These are phyloP conservation scores for silkworm (Bombyx mori) DNA, from an alignment of 1,140 invertebrate species.

Conservation along the genomic window DNA sequence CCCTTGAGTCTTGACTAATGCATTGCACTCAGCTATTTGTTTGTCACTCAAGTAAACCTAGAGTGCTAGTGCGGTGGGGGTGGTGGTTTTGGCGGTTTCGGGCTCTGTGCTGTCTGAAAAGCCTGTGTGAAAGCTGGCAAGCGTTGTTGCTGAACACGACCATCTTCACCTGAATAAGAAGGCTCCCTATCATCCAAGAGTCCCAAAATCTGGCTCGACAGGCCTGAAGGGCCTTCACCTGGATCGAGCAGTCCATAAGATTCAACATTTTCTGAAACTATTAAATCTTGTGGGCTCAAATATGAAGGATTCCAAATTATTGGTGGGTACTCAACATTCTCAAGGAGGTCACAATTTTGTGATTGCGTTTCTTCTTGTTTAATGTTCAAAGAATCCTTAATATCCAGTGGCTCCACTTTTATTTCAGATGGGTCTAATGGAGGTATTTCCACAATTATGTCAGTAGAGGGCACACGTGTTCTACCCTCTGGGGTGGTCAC, in stretches of 20 bases:
- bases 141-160: conserved; percentile 41
- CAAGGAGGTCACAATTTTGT: conserved; percentile 34
- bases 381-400: conserved; percentile 27
- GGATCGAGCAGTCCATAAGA: conserved; percentile 44
- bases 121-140: conserved; percentile 64
- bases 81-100: conserved; percentile 63
- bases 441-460: conserved; percentile 57
- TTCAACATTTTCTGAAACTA: conserved; percentile 40
- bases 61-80: conserved; percentile 50
- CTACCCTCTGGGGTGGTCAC: conserved; percentile 30
- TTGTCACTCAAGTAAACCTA: too few species aligned
- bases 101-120: conserved; percentile 64
- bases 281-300: conserved; percentile 22
- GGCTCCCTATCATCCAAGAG: conserved; percentile 47
- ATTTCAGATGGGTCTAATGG: conserved; percentile 40
- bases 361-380: conserved; percentile 39
- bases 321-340: conserved; percentile 44
- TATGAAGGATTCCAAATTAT: conserved; percentile 44
- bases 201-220: conserved; percentile 48
- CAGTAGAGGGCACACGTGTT: conserved; percentile 44
- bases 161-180: conserved; percentile 36
- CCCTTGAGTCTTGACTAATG: not conserved
- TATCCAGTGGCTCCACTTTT: conserved; percentile 37
- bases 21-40: too few species aligned
- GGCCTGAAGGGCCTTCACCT: conserved; percentile 49